Evolutionary conservation across 2,888 invertebrate species (phyloP), one percentile per base, ranked within the genome.

Genomic region (Drosophila buzzatii): DNA sequence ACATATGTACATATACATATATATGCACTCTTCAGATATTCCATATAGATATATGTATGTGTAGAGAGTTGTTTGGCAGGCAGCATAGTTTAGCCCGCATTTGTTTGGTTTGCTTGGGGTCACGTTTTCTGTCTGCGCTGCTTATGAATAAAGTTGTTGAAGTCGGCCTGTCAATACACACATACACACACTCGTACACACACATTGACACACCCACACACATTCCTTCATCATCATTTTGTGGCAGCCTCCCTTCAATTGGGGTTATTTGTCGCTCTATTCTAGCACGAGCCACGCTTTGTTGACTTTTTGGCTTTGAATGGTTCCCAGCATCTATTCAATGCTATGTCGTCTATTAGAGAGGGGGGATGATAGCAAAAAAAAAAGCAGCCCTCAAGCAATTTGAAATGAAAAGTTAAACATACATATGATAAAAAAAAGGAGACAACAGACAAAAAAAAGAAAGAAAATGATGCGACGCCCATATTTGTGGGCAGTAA

Each of bases 191-290:
- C 42, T 41, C 39, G 41, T 60, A 42, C 35, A 57, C n/a, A 18
- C 16, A 64, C 31, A 56, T 23, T 23, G 23, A 23, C 20, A 27
- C 44, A 45, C 60, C 23, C 35, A 45, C 60, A 33, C 35, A 45
- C n/a, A 37, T 51, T 56, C 20, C 37, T 23, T 47, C 71, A 72
- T 71, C 83, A 81, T 73, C 62, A 57, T 55, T 55, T 33, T 41
- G 55, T 12, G 31, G 39, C 66, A 60, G 41, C 41, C 52, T 62
- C 59, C 62, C 82, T 85, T 82, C 90, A 91, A 91, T 90, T 90
- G 90, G 90, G 90, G 87, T 84, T 89, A 87, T 90, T 90, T 87
- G 90, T 87, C 86, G 82, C 82, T 85, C 76, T 89, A 86, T 89
- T 84, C 72, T 88, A 64, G 73, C 73, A 73, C 69, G 55, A 47